Evolutionary conservation across 2,797 vertebrate genomes (phyloP), one percentile per base, ranked within the genome.

Genomic region (Platyrinchus mystaceus): DNA sequence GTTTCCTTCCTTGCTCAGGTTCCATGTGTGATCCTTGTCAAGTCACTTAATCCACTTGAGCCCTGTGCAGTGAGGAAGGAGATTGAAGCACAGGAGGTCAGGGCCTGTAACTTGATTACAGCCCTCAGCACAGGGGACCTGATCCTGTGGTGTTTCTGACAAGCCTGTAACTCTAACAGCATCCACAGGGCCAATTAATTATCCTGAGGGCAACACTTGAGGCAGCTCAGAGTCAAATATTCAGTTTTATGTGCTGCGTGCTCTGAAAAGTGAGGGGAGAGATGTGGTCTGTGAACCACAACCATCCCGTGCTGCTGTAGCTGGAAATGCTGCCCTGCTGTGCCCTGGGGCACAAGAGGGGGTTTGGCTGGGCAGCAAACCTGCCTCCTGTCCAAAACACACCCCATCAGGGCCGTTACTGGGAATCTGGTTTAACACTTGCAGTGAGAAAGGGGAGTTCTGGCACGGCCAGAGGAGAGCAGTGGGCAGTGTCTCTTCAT

Each of bases 61-160:
- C 62, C 79, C 76, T 79, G 14, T 7, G 89, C 92, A 71, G 21
- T 10, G 69, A 81, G 83, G 84, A 58, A 28, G 24, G 73, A 69
- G 94, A 84, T 75, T 76, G 94, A 88, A 64, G 34, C 50, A 6
- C 44, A 15, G 4, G 39, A 88, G 95, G 88, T 93, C 95, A 88
- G 84, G 70, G 91, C 82, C 76, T 66, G 96, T 94, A 96, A 96
- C 80, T 76, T 27, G 93, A 96, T 69, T 73, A 84, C 69, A 87
- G 69, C 88, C 21, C n/a, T 70, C 67, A 46, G 90, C 80, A 89
- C 58, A 13, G 70, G 55, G 85, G 90, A 91, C 55, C 50, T 71
- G 94, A 82, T 93, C 81, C 41, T 16, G n/a, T 30, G 75, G 75
- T 87, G 81, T 90, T 94, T 84, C 83, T 68, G 19, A 55, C 80